Conservation (phyloP, 2,113 vertebrate genomes). For the Trinectes maculatus region DNA sequence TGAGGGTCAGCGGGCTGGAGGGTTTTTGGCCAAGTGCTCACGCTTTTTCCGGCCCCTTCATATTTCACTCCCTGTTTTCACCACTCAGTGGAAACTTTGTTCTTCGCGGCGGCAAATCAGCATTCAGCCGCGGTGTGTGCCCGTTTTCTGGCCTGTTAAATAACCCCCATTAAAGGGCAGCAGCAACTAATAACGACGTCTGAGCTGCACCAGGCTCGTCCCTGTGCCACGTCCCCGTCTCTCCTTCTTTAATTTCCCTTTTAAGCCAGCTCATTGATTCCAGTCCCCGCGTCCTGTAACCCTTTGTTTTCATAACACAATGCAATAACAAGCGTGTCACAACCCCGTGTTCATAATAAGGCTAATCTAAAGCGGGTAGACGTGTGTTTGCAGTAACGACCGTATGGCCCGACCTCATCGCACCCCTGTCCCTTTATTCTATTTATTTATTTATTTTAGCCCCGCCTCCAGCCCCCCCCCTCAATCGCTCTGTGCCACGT, state of each 20-base stretch:
- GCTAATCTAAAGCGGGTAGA: constrained; percentile 59
- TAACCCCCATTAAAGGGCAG: constrained; percentile 76
- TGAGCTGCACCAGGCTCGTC: constrained; percentile 47
- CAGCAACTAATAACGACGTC: constrained; percentile 73
- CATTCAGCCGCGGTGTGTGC: constrained; percentile 40
- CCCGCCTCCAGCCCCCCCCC: constrained; percentile 4
- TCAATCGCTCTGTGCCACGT: constrained; percentile 31
- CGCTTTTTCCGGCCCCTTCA: constrained; percentile 23
- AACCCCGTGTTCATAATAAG: constrained; percentile 68
- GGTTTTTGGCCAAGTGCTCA: constrained; percentile 12
- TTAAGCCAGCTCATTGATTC: constrained; percentile 73
- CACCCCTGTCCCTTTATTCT: background rate
- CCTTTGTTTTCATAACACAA: constrained; percentile 78
- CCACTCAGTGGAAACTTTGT: constrained; percentile 35
- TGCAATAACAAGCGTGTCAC: constrained; percentile 79
- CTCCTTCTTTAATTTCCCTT: constrained; percentile 64
- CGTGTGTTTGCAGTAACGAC: constrained; percentile 29
- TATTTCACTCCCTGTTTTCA: constrained; percentile 48
- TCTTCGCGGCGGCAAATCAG: constrained; percentile 45
- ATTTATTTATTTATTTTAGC: no score
- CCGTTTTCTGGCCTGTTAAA: constrained; percentile 63
- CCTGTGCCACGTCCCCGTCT: constrained; percentile 44
- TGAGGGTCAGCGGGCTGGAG: constrained; percentile 6
- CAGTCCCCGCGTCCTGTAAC: constrained; percentile 35
- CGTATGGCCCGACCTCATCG: constrained; percentile 15